Evolutionary conservation across 1,140 invertebrate species (phyloP).

Genomic region (Chrysomallon squamiferum): DNA sequence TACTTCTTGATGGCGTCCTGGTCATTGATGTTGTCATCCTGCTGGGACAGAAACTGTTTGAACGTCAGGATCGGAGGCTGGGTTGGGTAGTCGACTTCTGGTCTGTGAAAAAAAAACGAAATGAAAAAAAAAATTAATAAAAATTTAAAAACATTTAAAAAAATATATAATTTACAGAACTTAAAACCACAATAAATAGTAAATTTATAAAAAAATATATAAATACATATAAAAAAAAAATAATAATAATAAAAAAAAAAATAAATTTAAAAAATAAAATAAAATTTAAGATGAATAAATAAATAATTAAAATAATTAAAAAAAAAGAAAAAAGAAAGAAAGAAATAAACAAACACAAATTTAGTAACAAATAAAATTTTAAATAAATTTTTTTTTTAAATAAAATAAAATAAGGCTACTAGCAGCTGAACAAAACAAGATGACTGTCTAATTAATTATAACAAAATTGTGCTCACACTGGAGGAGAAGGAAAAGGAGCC

Average conservation of each 20-base stretch:
- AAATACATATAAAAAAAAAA: not conserved
- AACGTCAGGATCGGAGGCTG: slow-evolving; percentile 95
- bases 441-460: no score
- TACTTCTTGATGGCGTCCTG: slow-evolving; percentile 97
- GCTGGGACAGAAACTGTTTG: slow-evolving; percentile 93
- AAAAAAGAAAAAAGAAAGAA: no score
- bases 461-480: no score
- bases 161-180: not conserved
- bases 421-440: no score
- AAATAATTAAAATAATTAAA: no score
- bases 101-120: slow-evolving; percentile 24
- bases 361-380: no score
- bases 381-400: no score
- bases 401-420: no score
- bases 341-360: no score
- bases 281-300: no score
- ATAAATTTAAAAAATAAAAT: no score
- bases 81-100: slow-evolving; percentile 56
- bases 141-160: not conserved
- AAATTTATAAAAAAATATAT: not conserved
- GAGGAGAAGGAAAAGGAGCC: no score
- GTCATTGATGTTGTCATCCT: slow-evolving; percentile 97
- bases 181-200: not conserved
- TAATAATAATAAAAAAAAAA: not conserved
- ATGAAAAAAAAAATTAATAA: not conserved